A percentile compares a stretch with the other conserved stretches of the same genome.
Evolutionary conservation across 2,113 vertebrate genomes (phyloP).

Genomic region (Peromyscus leucopus): DNA sequence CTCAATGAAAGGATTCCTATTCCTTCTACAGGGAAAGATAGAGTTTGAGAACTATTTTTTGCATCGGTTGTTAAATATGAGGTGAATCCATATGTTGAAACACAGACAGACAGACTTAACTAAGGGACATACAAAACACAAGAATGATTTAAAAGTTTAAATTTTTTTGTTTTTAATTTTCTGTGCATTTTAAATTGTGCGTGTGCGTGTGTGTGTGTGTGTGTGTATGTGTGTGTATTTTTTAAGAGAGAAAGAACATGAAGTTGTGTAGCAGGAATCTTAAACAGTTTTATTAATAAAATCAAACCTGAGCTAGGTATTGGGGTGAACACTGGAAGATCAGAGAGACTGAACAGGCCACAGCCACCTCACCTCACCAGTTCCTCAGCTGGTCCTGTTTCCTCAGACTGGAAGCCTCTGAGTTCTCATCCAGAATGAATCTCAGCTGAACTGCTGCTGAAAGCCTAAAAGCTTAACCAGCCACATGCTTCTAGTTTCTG

Average conservation of each 20-base stretch:
- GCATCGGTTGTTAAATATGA: not conserved
- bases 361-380: no score
- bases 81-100: not conserved
- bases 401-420: no score
- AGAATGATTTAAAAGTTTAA: not conserved
- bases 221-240: not conserved
- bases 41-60: not conserved
- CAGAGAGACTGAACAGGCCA: no score
- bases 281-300: no score
- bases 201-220: not conserved
- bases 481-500: no score
- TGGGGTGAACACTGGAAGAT: no score
- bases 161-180: not conserved
- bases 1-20: not conserved
- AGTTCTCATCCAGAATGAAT: no score
- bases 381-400: no score
- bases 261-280: no score
- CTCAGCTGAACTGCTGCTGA: no score
- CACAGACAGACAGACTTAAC: not conserved
- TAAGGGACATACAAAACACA: conserved; percentile 8
- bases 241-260: not conserved
- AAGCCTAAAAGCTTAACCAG: no score
- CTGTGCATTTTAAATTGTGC: not conserved
- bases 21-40: not conserved
- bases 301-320: no score